These are phyloP conservation scores for Xylota segnis DNA, from an alignment of 2,888 invertebrate genomes.

Conservation along the genomic window DNA sequence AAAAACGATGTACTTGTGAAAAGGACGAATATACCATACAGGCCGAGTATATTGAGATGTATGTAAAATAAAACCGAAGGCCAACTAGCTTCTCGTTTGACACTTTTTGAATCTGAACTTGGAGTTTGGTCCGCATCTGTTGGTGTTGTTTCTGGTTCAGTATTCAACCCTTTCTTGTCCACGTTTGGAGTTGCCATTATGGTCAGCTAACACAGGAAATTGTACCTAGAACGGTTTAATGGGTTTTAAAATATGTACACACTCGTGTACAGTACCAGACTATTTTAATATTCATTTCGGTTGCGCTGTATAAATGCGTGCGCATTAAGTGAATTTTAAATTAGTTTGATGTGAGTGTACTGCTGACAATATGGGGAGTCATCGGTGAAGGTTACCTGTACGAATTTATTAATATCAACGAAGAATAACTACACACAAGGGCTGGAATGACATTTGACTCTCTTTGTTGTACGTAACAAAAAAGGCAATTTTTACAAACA, in stretches of 20 bases:
- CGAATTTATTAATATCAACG: slow-evolving; percentile 36
- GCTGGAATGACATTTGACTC: neutral
- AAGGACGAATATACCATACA: slow-evolving; percentile 88
- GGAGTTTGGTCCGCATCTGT: slow-evolving; percentile 17
- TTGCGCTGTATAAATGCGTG: neutral
- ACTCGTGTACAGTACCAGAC: no score
- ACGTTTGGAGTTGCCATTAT: slow-evolving; percentile 52
- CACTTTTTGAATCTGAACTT: slow-evolving; percentile 73
- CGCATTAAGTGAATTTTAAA: slow-evolving; percentile 16
- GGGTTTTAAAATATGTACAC: neutral
- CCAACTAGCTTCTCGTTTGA: slow-evolving; percentile 89
- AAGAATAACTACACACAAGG: neutral
- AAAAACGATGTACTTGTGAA: slow-evolving; percentile 87
- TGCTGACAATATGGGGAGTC: neutral
- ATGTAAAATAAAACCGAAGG: slow-evolving; percentile 90
- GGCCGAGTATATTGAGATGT: slow-evolving; percentile 89
- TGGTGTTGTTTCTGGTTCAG: neutral
- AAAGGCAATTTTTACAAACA: no score
- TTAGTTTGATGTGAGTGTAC: neutral
- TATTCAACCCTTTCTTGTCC: slow-evolving; percentile 28
- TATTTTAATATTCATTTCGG: slow-evolving; percentile 13
- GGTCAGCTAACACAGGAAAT: slow-evolving; percentile 1
- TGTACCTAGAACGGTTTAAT: slow-evolving; percentile 10
- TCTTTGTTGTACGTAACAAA: neutral
- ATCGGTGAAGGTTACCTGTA: slow-evolving; percentile 7